Conservation (phyloP, 2,888 invertebrate genomes). For the Brachypalpus laphriformis region DNA sequence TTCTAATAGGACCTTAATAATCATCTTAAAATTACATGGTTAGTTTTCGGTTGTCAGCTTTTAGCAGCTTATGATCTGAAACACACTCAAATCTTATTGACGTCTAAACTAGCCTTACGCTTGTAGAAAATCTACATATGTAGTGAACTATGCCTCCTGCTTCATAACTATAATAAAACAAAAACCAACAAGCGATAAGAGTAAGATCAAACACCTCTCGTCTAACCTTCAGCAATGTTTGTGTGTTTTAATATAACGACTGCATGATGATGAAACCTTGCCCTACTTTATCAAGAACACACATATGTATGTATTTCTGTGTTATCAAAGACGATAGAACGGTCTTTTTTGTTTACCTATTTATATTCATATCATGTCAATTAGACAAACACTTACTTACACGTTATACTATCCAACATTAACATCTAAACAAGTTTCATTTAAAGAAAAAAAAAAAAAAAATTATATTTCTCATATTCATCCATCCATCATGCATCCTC, state of each 20-base stretch:
- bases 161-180: neutral
- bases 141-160: too few species aligned
- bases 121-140: too few species aligned
- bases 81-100: too few species aligned
- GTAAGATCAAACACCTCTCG: neutral
- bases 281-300: neutral
- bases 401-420: slow-evolving; percentile 30
- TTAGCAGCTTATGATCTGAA: too few species aligned
- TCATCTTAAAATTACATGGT: too few species aligned
- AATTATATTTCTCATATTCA: slow-evolving; percentile 16
- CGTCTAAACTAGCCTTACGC: too few species aligned
- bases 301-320: too few species aligned
- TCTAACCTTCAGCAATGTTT: neutral
- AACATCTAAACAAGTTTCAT: slow-evolving; percentile 15
- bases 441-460: neutral
- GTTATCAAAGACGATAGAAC: neutral
- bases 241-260: neutral
- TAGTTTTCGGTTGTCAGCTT: too few species aligned
- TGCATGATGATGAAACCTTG: neutral
- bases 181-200: neutral
- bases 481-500: slow-evolving; percentile 52
- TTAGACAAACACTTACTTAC: slow-evolving; percentile 8
- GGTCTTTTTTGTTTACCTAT: neutral
- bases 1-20: too few species aligned
- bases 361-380: neutral